Evolutionary conservation across 53 echinoderm and acorn worm genomes (phyloP), one percentile per base, ranked within the genome.

Genomic region (Paracentrotus lividus): DNA sequence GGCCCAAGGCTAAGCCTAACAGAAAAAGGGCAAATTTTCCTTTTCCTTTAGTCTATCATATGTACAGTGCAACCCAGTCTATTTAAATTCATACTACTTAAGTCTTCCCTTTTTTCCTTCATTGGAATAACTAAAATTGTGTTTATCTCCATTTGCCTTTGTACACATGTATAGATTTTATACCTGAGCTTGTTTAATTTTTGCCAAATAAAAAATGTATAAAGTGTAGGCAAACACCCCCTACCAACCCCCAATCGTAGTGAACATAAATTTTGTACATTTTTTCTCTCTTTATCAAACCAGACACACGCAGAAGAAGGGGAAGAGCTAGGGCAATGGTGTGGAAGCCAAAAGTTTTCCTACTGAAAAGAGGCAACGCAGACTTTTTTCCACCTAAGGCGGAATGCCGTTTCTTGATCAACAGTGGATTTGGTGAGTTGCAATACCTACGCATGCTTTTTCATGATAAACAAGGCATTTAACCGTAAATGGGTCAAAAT

Each of bases 381-480:
- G 59, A 59, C 59, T 59, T 59, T 13, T 59, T 59, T 59, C 59
- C 59, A 59, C 5, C 59, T 59, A 5, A 13, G 14, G 59, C 59
- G 14, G 59, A 59, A 59, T 59, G 59, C 59, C 59, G 59, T 13
- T 59, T 59, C 59, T 59, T 59, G 59, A 59, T 59, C 59, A 59
- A 59, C 59, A 13, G 59, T 59, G 59, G 59, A 59, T 59, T 59
- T 59, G 59, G 59, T 59, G 59, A 59, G 59, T 59, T 54, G 54
- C 54, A 54, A 54, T 54, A 54, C 54, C 54, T 54, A 54, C 54
- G 54, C 54, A 54, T 54, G 54, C 54, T 54, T 54, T 54, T 54
- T 54, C 54, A 54, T 54, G 54, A 54, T 54, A 54, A 54, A 54
- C 54, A 54, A 54, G 54, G 54, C 54, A 54, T 54, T 54, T 54